phyloP scores from a whole-genome alignment of 2,888 invertebrate species.

The Ferrisia virgata region DNA sequence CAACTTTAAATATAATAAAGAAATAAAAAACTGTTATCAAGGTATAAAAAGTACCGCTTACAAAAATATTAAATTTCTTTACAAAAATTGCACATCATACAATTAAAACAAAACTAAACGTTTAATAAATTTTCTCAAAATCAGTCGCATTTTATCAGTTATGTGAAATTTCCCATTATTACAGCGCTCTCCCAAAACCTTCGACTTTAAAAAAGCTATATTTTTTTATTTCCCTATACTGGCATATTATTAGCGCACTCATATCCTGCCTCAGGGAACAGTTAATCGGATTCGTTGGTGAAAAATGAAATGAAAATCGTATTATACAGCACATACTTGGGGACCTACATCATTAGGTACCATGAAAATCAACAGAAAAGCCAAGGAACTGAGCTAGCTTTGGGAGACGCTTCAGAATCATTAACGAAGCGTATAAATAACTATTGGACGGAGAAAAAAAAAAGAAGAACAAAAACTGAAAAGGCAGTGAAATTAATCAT shows the following conservation, averaged over 20 bases:
- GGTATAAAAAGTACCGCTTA: constrained; percentile 33
- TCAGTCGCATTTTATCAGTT: neutral
- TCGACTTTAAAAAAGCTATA: neutral
- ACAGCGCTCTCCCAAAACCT: constrained; percentile 30
- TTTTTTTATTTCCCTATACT: neutral
- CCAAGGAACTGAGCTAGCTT: constrained; percentile 16
- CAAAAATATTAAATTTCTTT: constrained; percentile 22
- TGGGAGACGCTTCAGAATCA: constrained; percentile 21
- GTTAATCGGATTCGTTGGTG: neutral
- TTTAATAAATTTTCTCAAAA: constrained; percentile 14
- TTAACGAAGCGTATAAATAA: constrained; percentile 10
- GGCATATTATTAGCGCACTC: constrained; percentile 27
- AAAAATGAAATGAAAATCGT: neutral
- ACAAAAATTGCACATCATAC: constrained; percentile 20
- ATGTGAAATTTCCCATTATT: neutral
- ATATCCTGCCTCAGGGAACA: neutral
- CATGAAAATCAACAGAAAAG: neutral
- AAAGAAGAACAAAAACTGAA: neutral
- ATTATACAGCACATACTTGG: too few relatives aligned
- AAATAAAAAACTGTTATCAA: constrained; percentile 31
- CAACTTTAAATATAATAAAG: constrained; percentile 3
- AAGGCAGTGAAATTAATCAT: constrained; percentile 22
- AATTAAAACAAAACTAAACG: neutral
- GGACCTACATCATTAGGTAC: too few relatives aligned
- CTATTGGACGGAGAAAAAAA: constrained; percentile 11